phyloP scores from a whole-genome alignment of 2,888 invertebrate genomes.

The Homarus gammarus region DNA sequence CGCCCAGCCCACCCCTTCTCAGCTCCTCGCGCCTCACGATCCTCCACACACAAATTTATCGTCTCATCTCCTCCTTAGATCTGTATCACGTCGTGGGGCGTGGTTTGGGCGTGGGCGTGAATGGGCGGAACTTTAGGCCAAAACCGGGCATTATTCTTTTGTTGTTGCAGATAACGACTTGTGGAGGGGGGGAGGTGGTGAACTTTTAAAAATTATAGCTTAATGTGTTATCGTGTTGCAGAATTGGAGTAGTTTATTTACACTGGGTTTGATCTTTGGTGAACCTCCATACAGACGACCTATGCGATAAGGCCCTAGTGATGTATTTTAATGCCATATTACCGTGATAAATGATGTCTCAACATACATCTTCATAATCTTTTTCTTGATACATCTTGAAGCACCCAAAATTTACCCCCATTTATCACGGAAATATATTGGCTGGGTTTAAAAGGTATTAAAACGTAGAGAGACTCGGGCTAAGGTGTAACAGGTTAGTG shows the following conservation, averaged over 20 bases:
- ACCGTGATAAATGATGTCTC: neutral
- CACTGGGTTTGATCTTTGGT: neutral
- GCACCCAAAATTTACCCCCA: neutral
- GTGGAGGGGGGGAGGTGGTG: neutral
- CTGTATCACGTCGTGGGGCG: constrained; percentile 5
- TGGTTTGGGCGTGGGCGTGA: neutral
- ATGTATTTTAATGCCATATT: neutral
- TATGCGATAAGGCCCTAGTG: neutral
- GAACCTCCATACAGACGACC: neutral
- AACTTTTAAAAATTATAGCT: neutral
- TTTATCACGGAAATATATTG: neutral
- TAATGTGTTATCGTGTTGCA: neutral
- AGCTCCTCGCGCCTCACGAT: neutral
- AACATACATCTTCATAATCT: neutral
- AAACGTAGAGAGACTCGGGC: neutral
- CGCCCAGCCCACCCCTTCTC: too few species aligned
- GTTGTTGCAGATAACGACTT: neutral
- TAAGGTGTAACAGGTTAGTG: neutral
- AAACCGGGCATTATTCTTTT: neutral
- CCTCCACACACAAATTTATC: neutral
- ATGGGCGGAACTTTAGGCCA: neutral
- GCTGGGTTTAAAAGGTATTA: neutral
- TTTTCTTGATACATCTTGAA: neutral
- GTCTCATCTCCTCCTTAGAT: neutral
- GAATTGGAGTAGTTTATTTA: neutral